Base-by-base conservation (phyloP, 2,888 invertebrate genomes). In the Enchytraeus crypticus region DNA sequence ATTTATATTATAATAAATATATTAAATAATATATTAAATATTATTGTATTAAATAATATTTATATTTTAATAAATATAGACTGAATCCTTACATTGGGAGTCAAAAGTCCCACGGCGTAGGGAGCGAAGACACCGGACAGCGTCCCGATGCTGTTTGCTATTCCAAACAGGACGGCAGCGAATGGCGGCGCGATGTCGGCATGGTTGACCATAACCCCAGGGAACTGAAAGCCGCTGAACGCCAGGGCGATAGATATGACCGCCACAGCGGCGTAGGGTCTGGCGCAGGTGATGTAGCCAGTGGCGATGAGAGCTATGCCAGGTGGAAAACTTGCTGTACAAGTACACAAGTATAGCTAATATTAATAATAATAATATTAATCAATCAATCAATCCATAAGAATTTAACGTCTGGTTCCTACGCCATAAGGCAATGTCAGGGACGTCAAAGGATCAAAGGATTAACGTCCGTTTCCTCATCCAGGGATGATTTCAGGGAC, bases 231-330 rank as follows among this genome's bases (percentile, higher is more conserved):
- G 0, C 98, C 98, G 71, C 93, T 95, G 82, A 93, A 95, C 23
- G 97, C 97, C 2, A 98, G 97, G 2, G 97, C 98, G 38, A 93
- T 83, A 0, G 92, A 91, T 65, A 98, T 82, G 46, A 92, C 91
- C 38, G 88, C 85, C 62, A 95, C 90, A 2, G 96, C 87, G 18
- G 55, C 43, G 53, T 59, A 63, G 27, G 67, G 66, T 8, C 43
- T 61, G n/a, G 32, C 33, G 45, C 67, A 66, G 49, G 53, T 47
- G 33, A 67, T 57, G 57, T 59, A 67, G 5, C 66, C 67, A 26
- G 61, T 59, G 2, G 27, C 53, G 29, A 67, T 53, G 14, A 66
- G 59, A 27, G 66, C 59, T 3, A 65, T n/a, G 0, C 58, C 67
- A n/a, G 67, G 66, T 4, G 64, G 26, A 8, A 65, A 21, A 18